Percentiles rank a stretch among this genome's conserved stretches.
phyloP scores from a whole-genome alignment of 2,113 vertebrate species.

The Corythoichthys haematopterus region DNA sequence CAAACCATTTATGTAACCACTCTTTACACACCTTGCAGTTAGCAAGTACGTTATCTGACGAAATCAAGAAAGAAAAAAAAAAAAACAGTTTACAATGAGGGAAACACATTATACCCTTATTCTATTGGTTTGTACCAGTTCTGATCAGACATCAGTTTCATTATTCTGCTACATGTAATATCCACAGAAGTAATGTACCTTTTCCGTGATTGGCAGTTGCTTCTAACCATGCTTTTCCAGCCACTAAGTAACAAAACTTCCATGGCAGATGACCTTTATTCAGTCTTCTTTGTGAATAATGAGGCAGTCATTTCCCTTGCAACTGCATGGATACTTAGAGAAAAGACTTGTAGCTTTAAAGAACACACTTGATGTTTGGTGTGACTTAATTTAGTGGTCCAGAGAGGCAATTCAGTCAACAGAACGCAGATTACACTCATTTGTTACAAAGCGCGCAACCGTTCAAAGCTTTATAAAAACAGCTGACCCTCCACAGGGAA shows the following conservation, averaged over 20 bases:
- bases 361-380: conserved; percentile 47
- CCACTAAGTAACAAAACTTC: not conserved
- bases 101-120: no score
- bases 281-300: conserved; percentile 40
- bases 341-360: conserved; percentile 44
- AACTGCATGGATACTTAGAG: conserved; percentile 30
- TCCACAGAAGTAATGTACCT: not conserved
- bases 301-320: conserved; percentile 23
- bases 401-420: conserved; percentile 41
- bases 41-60: no score
- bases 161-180: no score
- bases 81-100: no score
- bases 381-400: conserved; percentile 50
- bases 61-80: no score
- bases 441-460: conserved; percentile 67
- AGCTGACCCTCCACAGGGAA: conserved; percentile 54
- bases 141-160: no score
- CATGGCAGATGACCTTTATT: conserved; percentile 12
- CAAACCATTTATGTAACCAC: no score
- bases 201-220: not conserved
- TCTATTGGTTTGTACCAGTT: no score
- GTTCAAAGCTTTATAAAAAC: conserved; percentile 53
- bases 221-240: not conserved
- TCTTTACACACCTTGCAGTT: no score
- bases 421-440: conserved; percentile 59